Base-by-base conservation (phyloP, 2,113 vertebrate genomes). In the Eidolon helvum region DNA sequence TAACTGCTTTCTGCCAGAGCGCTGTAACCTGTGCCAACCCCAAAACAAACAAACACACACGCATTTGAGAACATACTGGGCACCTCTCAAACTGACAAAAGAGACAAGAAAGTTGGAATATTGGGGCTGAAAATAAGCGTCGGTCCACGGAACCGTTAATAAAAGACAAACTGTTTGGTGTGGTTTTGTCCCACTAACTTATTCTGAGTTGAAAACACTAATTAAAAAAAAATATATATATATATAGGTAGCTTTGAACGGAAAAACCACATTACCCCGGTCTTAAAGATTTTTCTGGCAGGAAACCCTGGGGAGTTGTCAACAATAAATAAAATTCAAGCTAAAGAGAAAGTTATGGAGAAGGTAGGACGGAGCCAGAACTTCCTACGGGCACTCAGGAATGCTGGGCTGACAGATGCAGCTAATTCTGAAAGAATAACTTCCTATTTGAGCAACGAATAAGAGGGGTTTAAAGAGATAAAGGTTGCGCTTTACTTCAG, bases 401-500 rank as follows among this genome's bases (percentile, higher is more conserved):
- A 94, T 74, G 72, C 55, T 4, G 21, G 86, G 63, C 38, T 89
- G 83, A 96, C 96, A 93, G 90, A 91, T n/a, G 63, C 5, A 40
- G 78, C 68, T 59, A 79, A 68, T 93, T 89, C 79, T 59, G 68
- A 74, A 91, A 87, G 75, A 87, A 79, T 24, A 71, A 79, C 87
- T 96, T 97, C 96, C 95, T 87, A 93, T 71, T 74, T 28, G 28
- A 95, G 78, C 87, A 97, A 93, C 90, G 93, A 94, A 94, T 83
- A 91, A 87, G 92, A 97, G 91, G 90, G 96, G 93, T 95, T 91
- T 83, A 90, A 94, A 87, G 93, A 69, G 80, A 94, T 83, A 79
- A 74, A 66, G n/a, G 50, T 71, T 68, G 53, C 38, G 33, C 86
- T 87, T 94, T 71, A 48, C 78, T 66, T 75, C 78, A 65, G 43